Evolutionary conservation across 2,888 invertebrate species (phyloP).

Genomic region (Ormyrus pomaceus): DNA sequence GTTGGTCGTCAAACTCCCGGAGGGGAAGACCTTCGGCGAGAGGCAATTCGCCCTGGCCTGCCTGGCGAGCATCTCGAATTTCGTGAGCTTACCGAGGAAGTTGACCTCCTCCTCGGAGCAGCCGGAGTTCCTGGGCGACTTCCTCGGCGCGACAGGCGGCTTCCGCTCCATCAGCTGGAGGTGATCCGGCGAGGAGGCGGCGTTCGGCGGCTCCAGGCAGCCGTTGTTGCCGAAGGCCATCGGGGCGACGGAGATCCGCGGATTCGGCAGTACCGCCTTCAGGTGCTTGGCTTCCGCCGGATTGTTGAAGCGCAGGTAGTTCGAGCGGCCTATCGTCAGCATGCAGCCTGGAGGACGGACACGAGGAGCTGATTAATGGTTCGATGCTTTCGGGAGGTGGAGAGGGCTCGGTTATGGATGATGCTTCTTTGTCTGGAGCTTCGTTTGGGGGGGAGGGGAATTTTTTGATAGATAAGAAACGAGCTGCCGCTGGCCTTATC

Average conservation of each 20-base stretch:
- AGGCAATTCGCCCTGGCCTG: slow-evolving; percentile 71
- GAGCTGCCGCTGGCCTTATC: too few relatives aligned
- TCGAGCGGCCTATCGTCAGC: slow-evolving; percentile 93
- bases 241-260: slow-evolving; percentile 87
- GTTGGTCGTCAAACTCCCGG: slow-evolving; percentile 86
- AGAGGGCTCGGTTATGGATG: too few relatives aligned
- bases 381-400: too few relatives aligned
- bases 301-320: slow-evolving; percentile 94
- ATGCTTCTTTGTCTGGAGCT: too few relatives aligned
- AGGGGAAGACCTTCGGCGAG: slow-evolving; percentile 88
- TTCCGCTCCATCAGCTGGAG: slow-evolving; percentile 76
- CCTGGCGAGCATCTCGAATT: slow-evolving; percentile 87
- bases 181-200: slow-evolving; percentile 8
- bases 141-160: slow-evolving; percentile 82
- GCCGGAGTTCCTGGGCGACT: slow-evolving; percentile 78
- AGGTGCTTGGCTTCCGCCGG: slow-evolving; percentile 92
- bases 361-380: too few relatives aligned
- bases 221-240: slow-evolving; percentile 78
- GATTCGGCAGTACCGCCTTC: slow-evolving; percentile 88
- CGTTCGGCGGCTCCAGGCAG: slow-evolving; percentile 55
- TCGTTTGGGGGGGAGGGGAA: too few relatives aligned
- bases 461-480: too few relatives aligned
- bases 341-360: slow-evolving; percentile 84
- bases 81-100: slow-evolving; percentile 86
- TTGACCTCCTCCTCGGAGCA: slow-evolving; percentile 69